Percentiles rank a stretch among this genome's conserved stretches.
Conservation (phyloP, 1,140 invertebrate genomes). For the Anastatus disparis region DNA sequence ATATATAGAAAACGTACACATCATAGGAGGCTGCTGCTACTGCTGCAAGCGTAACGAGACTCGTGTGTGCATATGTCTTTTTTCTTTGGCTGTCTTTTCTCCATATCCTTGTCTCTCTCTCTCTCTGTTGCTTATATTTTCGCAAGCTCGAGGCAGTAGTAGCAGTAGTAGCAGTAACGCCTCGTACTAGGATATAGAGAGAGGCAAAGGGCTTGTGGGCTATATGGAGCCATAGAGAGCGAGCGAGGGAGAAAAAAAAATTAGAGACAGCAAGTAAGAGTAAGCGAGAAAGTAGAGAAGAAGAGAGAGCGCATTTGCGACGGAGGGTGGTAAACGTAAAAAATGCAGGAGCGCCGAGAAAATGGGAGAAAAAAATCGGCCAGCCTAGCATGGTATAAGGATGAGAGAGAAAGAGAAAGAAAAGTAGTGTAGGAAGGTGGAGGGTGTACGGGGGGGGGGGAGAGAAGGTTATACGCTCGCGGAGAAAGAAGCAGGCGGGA, state of each 20-base stretch:
- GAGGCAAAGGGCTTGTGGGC: slow-evolving; percentile 38
- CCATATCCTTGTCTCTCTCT: neutral
- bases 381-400: slow-evolving; percentile 57
- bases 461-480: slow-evolving; percentile 8
- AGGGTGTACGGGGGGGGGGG: slow-evolving; percentile 29
- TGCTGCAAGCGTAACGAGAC: slow-evolving; percentile 37
- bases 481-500: slow-evolving; percentile 21
- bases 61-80: slow-evolving; percentile 18
- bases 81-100: slow-evolving; percentile 6
- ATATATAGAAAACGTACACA: too few relatives aligned
- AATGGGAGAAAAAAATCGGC: slow-evolving; percentile 62
- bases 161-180: neutral
- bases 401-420: slow-evolving; percentile 40
- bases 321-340: slow-evolving; percentile 52
- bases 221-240: neutral
- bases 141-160: neutral
- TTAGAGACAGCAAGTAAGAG: neutral
- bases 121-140: slow-evolving; percentile 17
- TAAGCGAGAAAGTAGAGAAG: slow-evolving; percentile 21
- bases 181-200: too few relatives aligned
- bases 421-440: too few relatives aligned
- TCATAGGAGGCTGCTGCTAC: too few relatives aligned
- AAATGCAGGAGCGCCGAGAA: slow-evolving; percentile 61
- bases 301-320: slow-evolving; percentile 8
- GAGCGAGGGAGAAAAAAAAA: neutral